Percentiles rank a stretch among this genome's conserved stretches.
Evolutionary conservation across 2,888 invertebrate species (phyloP).

Genomic region (Penaeus monodon): DNA sequence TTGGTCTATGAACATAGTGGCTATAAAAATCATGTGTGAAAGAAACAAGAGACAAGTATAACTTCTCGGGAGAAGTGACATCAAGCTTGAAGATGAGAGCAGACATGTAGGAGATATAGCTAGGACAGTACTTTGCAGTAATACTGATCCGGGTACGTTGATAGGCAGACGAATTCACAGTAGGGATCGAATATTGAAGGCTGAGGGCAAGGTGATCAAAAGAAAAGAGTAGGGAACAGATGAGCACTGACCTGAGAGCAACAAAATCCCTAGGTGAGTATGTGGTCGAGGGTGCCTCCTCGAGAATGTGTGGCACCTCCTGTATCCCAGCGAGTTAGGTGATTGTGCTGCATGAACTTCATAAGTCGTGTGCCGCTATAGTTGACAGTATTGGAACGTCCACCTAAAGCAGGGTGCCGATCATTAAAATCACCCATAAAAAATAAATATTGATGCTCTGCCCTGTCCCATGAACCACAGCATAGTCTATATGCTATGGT

Average conservation of each 20-base stretch:
- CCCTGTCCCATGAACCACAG: no score
- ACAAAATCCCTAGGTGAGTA: no score
- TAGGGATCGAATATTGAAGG: no score
- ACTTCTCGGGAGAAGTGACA: not conserved
- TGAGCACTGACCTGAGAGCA: no score
- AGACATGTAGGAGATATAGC: constrained; percentile 11
- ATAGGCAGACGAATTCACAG: not conserved
- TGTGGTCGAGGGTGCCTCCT: no score
- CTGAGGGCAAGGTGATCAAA: no score
- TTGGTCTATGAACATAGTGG: constrained; percentile 1
- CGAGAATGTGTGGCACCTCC: not conserved
- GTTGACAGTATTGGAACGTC: not conserved
- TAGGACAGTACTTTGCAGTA: constrained; percentile 16
- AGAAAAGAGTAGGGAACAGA: no score
- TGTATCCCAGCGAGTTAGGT: not conserved
- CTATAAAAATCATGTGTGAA: constrained; percentile 4
- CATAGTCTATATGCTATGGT: no score
- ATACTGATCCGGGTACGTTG: constrained; percentile 5
- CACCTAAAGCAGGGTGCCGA: not conserved
- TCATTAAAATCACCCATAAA: not conserved
- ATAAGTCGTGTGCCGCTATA: not conserved
- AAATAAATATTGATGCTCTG: no score
- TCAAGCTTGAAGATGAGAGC: constrained; percentile 4
- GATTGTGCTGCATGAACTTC: not conserved
- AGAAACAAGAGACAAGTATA: not conserved